These are phyloP conservation scores for Archocentrus centrarchus DNA, from an alignment of 2,113 vertebrate species.

Conservation along the genomic window DNA sequence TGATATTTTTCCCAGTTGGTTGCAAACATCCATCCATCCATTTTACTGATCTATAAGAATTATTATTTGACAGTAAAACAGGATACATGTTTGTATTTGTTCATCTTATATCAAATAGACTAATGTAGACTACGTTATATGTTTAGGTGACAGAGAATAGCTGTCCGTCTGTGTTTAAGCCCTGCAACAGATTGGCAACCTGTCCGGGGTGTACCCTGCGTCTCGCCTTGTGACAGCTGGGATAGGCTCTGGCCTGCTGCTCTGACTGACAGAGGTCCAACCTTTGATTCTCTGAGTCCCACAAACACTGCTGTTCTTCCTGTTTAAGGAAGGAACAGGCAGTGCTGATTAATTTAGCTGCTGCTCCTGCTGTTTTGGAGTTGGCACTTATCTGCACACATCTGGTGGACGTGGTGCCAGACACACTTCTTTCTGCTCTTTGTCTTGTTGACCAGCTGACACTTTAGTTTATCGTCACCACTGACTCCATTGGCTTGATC, in stretches of 20 bases:
- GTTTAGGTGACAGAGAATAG: too few relatives aligned
- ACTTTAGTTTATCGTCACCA: conserved; percentile 28
- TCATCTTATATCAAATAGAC: too few relatives aligned
- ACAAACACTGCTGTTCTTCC: background rate
- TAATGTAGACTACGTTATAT: too few relatives aligned
- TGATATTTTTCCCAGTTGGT: too few relatives aligned
- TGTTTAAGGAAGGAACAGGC: conserved; percentile 7
- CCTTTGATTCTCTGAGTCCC: background rate
- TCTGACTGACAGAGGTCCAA: background rate
- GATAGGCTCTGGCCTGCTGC: background rate
- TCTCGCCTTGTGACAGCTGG: too few relatives aligned
- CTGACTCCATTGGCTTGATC: background rate
- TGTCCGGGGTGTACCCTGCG: too few relatives aligned
- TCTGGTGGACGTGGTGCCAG: conserved; percentile 14
- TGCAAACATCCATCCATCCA: too few relatives aligned
- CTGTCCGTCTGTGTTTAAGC: too few relatives aligned
- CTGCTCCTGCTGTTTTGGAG: conserved; percentile 15
- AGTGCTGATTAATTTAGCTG: conserved; percentile 39
- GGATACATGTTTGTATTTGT: too few relatives aligned
- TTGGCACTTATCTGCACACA: conserved; percentile 30
- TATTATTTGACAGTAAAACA: background rate
- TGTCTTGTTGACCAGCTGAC: conserved; percentile 24
- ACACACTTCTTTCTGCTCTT: conserved; percentile 10
- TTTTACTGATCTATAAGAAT: background rate
- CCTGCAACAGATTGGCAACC: too few relatives aligned